phyloP scores from a whole-genome alignment of 2,888 invertebrate species.

The Resseliella maxima region DNA sequence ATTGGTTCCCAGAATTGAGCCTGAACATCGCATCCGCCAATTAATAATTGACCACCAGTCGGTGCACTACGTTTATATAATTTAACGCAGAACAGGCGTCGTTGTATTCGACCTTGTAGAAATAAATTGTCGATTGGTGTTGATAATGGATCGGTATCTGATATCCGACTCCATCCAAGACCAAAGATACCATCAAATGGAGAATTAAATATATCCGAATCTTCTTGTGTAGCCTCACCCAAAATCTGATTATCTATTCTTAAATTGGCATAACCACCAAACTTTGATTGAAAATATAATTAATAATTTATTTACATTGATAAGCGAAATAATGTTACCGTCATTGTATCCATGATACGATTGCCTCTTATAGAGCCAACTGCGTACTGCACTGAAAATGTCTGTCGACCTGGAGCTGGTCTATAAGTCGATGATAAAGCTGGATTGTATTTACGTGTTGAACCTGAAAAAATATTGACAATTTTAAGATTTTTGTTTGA shows the following conservation, averaged over 20 bases:
- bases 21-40: not conserved
- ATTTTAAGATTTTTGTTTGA: no score
- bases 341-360: no score
- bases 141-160: not conserved
- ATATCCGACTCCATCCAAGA: not conserved
- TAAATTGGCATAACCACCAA: not conserved
- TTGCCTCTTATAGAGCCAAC: no score
- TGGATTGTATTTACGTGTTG: no score
- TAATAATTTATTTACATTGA: no score
- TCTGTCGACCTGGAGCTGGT: no score
- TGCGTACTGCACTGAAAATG: no score
- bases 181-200: conserved; percentile 17
- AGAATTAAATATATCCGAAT: not conserved
- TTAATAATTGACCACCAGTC: not conserved
- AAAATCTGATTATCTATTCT: not conserved
- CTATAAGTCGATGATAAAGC: no score
- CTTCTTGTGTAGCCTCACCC: not conserved
- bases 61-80: not conserved
- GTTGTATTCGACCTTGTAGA: not conserved
- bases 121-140: not conserved
- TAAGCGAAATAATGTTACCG: no score
- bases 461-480: no score
- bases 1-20: not conserved
- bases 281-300: not conserved
- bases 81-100: not conserved